Percentiles rank a stretch among this genome's conserved stretches.
Evolutionary conservation across 1,140 invertebrate genomes (phyloP).

Genomic region (Bemisia tabaci): DNA sequence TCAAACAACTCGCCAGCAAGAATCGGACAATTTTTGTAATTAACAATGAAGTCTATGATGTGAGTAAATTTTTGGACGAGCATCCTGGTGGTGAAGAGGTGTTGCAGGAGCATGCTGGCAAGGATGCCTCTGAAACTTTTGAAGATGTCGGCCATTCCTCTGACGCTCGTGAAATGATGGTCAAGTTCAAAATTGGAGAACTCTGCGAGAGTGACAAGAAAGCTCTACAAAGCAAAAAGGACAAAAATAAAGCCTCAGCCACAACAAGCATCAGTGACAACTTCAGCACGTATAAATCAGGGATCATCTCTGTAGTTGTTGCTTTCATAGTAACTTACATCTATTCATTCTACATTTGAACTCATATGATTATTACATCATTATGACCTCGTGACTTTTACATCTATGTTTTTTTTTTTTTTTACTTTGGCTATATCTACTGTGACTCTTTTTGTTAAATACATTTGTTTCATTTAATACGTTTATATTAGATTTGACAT

Average conservation of each 20-base stretch:
- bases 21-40: slow-evolving; percentile 29
- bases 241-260: neutral
- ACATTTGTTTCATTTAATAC: too few species aligned
- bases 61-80: slow-evolving; percentile 53
- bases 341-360: too few species aligned
- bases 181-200: slow-evolving; percentile 80
- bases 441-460: too few species aligned
- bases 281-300: too few species aligned
- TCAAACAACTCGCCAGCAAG: slow-evolving; percentile 13
- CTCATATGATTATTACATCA: too few species aligned
- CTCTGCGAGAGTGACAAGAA: slow-evolving; percentile 30
- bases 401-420: too few species aligned
- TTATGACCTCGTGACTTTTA: too few species aligned
- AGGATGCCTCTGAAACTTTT: slow-evolving; percentile 61
- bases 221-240: neutral
- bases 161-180: slow-evolving; percentile 90
- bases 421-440: too few species aligned
- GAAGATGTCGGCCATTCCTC: slow-evolving; percentile 81
- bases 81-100: slow-evolving; percentile 84
- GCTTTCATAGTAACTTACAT: too few species aligned
- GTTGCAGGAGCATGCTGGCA: slow-evolving; percentile 57
- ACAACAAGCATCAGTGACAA: neutral
- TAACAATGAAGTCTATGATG: slow-evolving; percentile 58
- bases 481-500: too few species aligned
- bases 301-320: too few species aligned